Conservation (phyloP, 92 coral and sea anemone genomes). For the Metridium senile region DNA sequence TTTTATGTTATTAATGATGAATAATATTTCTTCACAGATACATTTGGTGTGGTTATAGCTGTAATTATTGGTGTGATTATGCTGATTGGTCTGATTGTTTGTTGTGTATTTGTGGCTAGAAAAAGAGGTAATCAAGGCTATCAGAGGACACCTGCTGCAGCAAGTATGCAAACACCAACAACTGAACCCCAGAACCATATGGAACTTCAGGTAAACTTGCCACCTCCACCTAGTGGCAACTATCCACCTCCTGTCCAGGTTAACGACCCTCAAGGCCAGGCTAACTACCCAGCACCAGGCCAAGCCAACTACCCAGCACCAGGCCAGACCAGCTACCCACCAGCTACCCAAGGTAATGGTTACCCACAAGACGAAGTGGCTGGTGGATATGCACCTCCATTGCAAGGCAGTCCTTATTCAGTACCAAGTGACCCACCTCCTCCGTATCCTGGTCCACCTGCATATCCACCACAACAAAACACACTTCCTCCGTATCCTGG, state of each 20-base stretch:
- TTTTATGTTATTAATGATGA: too few species aligned
- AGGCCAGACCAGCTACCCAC: background rate
- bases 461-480: constrained; percentile 7
- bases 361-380: too few species aligned
- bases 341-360: background rate
- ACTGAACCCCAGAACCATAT: background rate
- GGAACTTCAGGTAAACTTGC: background rate
- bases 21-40: too few species aligned
- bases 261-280: too few species aligned
- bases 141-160: background rate
- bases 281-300: constrained; percentile 3
- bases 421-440: background rate
- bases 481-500: background rate
- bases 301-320: too few species aligned
- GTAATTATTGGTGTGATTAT: background rate
- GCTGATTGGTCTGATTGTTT: background rate
- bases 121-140: background rate
- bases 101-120: background rate
- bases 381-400: constrained; percentile 8
- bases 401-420: background rate
- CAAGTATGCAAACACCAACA: background rate
- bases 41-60: constrained; percentile 6
- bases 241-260: constrained; percentile 3
- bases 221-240: background rate
- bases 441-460: background rate